Evolutionary conservation across 1,140 invertebrate genomes (phyloP), one percentile per base, ranked within the genome.

Genomic region (Heliconius eleuchia): DNA sequence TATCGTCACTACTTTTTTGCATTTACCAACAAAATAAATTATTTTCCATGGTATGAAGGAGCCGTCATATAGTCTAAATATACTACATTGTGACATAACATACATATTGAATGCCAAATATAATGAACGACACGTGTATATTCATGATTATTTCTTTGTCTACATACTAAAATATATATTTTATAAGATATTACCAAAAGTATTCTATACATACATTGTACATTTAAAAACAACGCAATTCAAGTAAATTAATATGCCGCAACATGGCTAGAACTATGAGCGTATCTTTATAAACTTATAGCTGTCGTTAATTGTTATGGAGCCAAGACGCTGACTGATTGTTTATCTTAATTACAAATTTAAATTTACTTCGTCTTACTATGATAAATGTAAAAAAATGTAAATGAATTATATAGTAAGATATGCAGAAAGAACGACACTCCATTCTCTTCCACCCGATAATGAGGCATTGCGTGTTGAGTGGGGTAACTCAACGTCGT

Each of bases 81-180:
- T 66, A 66, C 13, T 30, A 66, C 27, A 30, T 23, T 0, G 60
- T 66, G 60, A 66, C 60, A 66, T 30, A 30, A 66, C 60, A 66
- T 66, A 66, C 30, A 66, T 13, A 66, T 30, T 30, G 27, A 66
- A 66, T 66, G 60, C 60, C 60, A 66, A 66, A 66, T 66, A 16
- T n/a, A 27, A 3, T 66, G 3, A 30, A 16, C 60, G 13, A 11
- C 60, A 66, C 60, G 60, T 66, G 60, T 66, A 30, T 9, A 30
- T 30, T 27, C 9, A 60, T 60, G 2, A 60, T n/a, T 9, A 27
- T 60, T 23, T 11, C 57, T 9, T 60, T 23, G 9, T n/a, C 19
- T 60, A 60, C 19, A 60, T 23, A 60, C 57, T 60, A 60, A 60
- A 60, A 23, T 60, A 60, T n/a, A 11, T n/a, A 11, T 60, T 11